Base-by-base conservation (phyloP, 2,888 invertebrate species). In the Ormyrus labotus region DNA sequence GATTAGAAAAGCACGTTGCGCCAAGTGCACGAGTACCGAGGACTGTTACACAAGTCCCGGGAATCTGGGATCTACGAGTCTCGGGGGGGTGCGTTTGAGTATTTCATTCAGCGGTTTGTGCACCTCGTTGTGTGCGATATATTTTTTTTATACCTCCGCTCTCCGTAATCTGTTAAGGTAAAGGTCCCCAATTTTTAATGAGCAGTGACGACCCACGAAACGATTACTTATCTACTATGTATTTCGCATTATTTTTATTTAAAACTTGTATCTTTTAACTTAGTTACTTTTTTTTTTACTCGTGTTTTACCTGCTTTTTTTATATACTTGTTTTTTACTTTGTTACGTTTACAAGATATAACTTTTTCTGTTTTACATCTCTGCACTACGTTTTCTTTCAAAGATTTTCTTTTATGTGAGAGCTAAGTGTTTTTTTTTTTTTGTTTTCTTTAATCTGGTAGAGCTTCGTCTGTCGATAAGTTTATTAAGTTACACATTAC, bases 261-360 rank as follows among this genome's bases (percentile, higher is more conserved):
- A 61, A 34, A 61, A 34, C 53, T 67, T 67, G 47, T 69, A 58
- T 53, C 53, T 61, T 61, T 73, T 55, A 53, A 53, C 53, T 64
- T 64, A 19, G 6, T 65, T 73, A 73, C 13, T n/a, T 48, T 64
- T n/a, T 48, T 64, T n/a, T 10, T 48, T 34, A 34, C 2, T 34
- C 34, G 34, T 34, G 34, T 34, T 73, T 74, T 74, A 65, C 57
- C 65, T 65, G 7, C 19, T 73, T 73, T 72, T 55, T 34, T 34
- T 34, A 34, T 34, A 34, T 34, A 34, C 34, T 34, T 34, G 34
- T 3, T 34, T 34, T 65, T 48, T 74, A 57, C 65, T 71, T 71
- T 7, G 61, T 48, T 73, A 73, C 64, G 64, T 74, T 77, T 70
- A 70, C 19, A 77, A 70, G 69, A 70, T 70, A 60, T 70, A 77